Base-by-base conservation (phyloP, 1,140 invertebrate species). In the Drosophila pruinosa region DNA sequence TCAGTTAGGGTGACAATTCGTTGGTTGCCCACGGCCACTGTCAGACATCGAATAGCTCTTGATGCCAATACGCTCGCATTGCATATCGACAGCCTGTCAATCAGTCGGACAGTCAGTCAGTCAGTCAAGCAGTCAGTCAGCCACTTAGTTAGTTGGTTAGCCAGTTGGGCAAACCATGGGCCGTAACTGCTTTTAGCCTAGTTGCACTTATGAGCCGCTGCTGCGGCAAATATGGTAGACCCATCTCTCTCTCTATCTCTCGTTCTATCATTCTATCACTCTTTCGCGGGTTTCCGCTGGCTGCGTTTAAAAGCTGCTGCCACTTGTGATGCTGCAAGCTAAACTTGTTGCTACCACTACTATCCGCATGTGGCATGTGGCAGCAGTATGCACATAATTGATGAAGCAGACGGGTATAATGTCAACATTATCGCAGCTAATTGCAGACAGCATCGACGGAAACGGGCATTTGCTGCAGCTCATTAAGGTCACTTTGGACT, bases 41-140 rank as follows among this genome's bases (percentile, higher is more conserved):
- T 41, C 75, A 74, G 73, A 74, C 71, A 79, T 53, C 38, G 53
- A 67, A 82, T 71, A 57, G 74, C 78, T 64, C 69, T 81, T 58
- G 39, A 36, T 19, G 47, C 34, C 19, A 14, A 24, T 7, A 19
- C 43, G 14, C n/a, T n/a, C n/a, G 52, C 43, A 52, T 24, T 28
- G 34, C 57, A 38, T 47, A 80, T 53, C 72, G 74, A 75, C 61
- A 78, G 22, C 45, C 68, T 58, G 62, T 61, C 68, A 48, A 36
- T 57, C 61, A 59, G 36, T 71, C 74, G 72, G 39, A 47, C 75
- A 48, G 47, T 62, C 19, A 26, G 31, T 48, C 34, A 74, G 58
- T 64, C 28, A 26, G 63, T 48, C 58, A 78, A 14, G 12, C 38
- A 14, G 15, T 34, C 21, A 15, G 6, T 31, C 5, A 41, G 12